A percentile compares a stretch with the other conserved stretches of the same genome.
Conservation (phyloP, 2,888 invertebrate species). For the Sphaerophoria rueppellii region DNA sequence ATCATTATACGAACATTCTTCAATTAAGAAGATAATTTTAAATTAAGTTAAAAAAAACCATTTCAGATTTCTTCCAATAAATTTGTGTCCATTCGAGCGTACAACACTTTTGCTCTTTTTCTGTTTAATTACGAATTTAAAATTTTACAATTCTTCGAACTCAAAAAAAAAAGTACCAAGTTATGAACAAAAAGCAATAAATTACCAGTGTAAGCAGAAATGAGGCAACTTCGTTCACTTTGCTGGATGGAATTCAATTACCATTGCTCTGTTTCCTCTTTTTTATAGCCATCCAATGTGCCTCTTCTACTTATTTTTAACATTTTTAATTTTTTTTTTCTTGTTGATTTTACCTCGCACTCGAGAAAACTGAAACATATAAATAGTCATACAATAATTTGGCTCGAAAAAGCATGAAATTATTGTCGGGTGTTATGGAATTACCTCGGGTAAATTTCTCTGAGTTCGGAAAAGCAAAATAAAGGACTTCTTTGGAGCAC, state of each 20-base stretch:
- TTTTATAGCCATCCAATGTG: slow-evolving; percentile 20
- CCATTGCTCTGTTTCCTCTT: slow-evolving; percentile 60
- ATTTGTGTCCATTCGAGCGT: slow-evolving; percentile 23
- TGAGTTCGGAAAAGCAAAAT: neutral
- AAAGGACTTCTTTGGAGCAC: neutral
- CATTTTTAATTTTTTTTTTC: neutral
- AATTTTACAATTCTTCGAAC: slow-evolving; percentile 40
- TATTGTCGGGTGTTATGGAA: slow-evolving; percentile 45
- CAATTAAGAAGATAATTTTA: neutral
- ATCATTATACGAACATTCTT: neutral
- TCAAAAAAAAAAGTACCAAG: neutral
- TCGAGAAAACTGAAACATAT: slow-evolving; percentile 52
- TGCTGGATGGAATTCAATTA: slow-evolving; percentile 69
- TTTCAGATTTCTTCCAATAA: slow-evolving; percentile 32
- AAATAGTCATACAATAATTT: slow-evolving; percentile 57
- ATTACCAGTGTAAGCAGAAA: slow-evolving; percentile 62
- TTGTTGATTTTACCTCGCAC: slow-evolving; percentile 28
- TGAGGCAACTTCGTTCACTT: slow-evolving; percentile 64
- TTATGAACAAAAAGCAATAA: slow-evolving; percentile 40
- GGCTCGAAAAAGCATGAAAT: slow-evolving; percentile 51
- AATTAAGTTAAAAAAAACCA: neutral
- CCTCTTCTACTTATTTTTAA: neutral
- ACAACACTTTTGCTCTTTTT: slow-evolving; percentile 40
- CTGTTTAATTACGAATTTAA: slow-evolving; percentile 30
- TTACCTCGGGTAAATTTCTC: slow-evolving; percentile 21